Base-by-base conservation (phyloP, 2,113 vertebrate genomes). In the Astur gentilis region DNA sequence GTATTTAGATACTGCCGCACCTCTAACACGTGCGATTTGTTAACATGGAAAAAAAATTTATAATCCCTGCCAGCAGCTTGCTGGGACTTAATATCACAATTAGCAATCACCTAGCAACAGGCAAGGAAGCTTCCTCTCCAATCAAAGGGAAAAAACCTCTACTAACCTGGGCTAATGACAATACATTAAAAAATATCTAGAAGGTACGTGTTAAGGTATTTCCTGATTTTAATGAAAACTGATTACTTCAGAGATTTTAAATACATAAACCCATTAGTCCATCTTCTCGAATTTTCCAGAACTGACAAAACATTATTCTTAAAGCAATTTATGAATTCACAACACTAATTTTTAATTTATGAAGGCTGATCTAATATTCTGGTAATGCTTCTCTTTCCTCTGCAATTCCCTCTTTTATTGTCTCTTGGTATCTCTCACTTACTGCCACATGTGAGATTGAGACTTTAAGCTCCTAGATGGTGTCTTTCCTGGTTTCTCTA, bases 61-160 rank as follows among this genome's bases (percentile, higher is more conserved):
- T 88, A 93, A 95, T 94, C 70, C 88, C 93, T 97, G 95, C 91
- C 97, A 98, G 97, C 84, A 97, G 96, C 78, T 97, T 94, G 94
- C 96, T 97, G 96, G 96, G 94, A 97, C 94, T 89, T 96, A 98
- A 95, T 94, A 97, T 94, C 89, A 86, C 92, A 97, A 98, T 98
- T 98, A 98, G 94, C 38, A 19, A 98, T 98, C 97, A 96, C 97
- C 96, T 98, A 98, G 98, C 97, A 98, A 98, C 98, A 94, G 95
- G 87, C 96, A 97, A 97, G 97, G 89, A 93, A 93, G 91, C 88
- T 95, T 97, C 96, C 97, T 97, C 89, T 92, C 64, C 89, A 96
- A 95, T 96, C 71, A 97, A 91, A 91, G 44, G 42, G 73, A 95
- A 98, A 94, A 91, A 81, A 62, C 78, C 81, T 95, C 94, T 47